Base-by-base conservation (phyloP, 2,113 vertebrate species). In the Romanogobio albipinnatus region DNA sequence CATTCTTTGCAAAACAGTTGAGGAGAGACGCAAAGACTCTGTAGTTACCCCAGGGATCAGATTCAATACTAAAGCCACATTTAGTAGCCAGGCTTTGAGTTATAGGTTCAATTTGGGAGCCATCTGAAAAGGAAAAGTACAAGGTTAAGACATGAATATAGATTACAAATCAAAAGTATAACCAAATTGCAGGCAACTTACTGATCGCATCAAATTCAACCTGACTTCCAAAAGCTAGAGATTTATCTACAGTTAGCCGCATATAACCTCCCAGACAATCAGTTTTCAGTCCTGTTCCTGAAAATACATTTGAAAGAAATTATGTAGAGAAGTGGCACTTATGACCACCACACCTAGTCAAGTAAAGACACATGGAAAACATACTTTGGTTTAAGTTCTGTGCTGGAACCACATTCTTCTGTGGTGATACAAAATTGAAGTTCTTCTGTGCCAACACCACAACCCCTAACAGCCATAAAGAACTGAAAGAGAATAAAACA, bases 1-100 rank as follows among this genome's bases (percentile, higher is more conserved):
- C 85, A 84, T 90, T 93, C 17, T 88, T 78, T 76, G 92, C 86
- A 80, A 91, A 94, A 88, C 95, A 95, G 87, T 92, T 92, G 86
- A 94, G 56, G 15, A 95, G 76, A 19, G 95, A 94, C 0, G 89
- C 87, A 88, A 94, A 95, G 81, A 95, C 88, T 76, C 88, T 91
- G 19, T 90, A 91, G 86, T 94, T 94, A 3, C 94, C 95, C 93
- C 93, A 95, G 0, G 92, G 94, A 89, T 95, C 93, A 75, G 92
- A 93, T 77, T 92, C 91, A 87, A 92, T 90, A 79, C 93, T 94
- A 89, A 94, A 95, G 0, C 95, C 95, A 92, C 95, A 95, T 84
- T 90, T 91, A 82, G 91, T 88, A 83, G 94, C 93, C 83, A 94
- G 26, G n/a, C 22, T 76, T 4, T 90, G 86, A 0, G 93, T 93